Evolutionary conservation across 2,888 invertebrate genomes (phyloP).

Genomic region (Dimorphilus gyrociliatus): DNA sequence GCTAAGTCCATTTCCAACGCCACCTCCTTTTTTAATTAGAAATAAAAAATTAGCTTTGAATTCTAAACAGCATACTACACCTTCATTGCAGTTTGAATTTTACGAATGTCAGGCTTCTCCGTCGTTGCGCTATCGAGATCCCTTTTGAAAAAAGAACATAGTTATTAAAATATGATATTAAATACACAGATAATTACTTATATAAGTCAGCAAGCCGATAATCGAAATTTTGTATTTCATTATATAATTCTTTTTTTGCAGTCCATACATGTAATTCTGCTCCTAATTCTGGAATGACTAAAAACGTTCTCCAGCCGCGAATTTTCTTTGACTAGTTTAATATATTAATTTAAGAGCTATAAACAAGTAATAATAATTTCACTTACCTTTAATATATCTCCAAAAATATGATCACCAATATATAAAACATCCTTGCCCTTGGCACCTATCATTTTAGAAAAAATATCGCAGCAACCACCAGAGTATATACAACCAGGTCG

Average conservation of each 20-base stretch:
- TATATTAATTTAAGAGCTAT: too few relatives aligned
- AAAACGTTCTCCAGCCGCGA: slow-evolving; percentile 98
- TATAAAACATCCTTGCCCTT: slow-evolving; percentile 96
- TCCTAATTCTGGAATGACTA: slow-evolving; percentile 87
- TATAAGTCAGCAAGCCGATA: slow-evolving; percentile 77
- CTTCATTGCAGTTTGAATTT: slow-evolving; percentile 64
- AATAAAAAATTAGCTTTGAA: slow-evolving; percentile 1
- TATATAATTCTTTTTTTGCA: slow-evolving; percentile 79
- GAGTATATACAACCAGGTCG: slow-evolving; percentile 54
- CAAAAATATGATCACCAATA: slow-evolving; percentile 96
- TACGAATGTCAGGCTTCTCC: slow-evolving; percentile 84
- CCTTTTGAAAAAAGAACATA: slow-evolving; percentile 45
- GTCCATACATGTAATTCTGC: slow-evolving; percentile 96
- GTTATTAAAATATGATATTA: too few relatives aligned
- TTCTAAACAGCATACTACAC: slow-evolving; percentile 19
- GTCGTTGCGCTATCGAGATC: slow-evolving; percentile 86
- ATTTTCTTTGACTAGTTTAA: too few relatives aligned
- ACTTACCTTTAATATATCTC: slow-evolving; percentile 75
- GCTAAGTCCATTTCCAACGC: slow-evolving; percentile 96
- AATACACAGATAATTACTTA: too few relatives aligned
- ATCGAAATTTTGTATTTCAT: slow-evolving; percentile 72
- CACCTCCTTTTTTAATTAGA: slow-evolving; percentile 47
- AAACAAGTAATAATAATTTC: too few relatives aligned
- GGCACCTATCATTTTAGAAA: slow-evolving; percentile 82
- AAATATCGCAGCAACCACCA: slow-evolving; percentile 85